Conservation (phyloP, 2,888 invertebrate genomes). For the Drosophila percnosoma region DNA sequence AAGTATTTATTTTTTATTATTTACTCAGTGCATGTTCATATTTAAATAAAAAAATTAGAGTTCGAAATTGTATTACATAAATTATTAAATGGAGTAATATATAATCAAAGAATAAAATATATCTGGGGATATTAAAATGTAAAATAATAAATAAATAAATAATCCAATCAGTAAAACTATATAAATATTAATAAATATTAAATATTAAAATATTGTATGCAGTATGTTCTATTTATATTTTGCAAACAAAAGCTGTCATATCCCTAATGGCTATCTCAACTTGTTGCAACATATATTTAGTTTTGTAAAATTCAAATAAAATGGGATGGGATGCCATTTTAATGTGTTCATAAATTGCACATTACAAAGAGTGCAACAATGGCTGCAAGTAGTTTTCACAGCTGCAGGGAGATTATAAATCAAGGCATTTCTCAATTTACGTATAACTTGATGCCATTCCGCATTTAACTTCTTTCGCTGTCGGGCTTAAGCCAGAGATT, state of each 20-base stretch:
- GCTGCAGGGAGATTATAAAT: conserved; percentile 57
- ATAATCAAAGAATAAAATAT: not conserved
- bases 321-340: not conserved
- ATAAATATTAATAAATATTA: no score
- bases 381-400: conserved; percentile 7
- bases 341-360: conserved; percentile 19
- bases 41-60: not conserved
- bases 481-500: conserved; percentile 59
- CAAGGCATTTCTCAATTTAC: conserved; percentile 42
- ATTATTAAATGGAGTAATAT: not conserved
- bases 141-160: no score
- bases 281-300: not conserved
- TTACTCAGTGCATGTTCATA: not conserved
- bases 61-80: not conserved
- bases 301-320: not conserved
- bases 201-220: no score
- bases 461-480: conserved; percentile 49
- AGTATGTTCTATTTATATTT: not conserved
- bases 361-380: not conserved
- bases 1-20: not conserved
- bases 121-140: not conserved
- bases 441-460: conserved; percentile 29
- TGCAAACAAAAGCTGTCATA: not conserved
- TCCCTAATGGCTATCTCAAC: not conserved
- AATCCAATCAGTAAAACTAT: not conserved